phyloP scores from a whole-genome alignment of 2,888 invertebrate species.

The Microctonus aethiopoides region DNA sequence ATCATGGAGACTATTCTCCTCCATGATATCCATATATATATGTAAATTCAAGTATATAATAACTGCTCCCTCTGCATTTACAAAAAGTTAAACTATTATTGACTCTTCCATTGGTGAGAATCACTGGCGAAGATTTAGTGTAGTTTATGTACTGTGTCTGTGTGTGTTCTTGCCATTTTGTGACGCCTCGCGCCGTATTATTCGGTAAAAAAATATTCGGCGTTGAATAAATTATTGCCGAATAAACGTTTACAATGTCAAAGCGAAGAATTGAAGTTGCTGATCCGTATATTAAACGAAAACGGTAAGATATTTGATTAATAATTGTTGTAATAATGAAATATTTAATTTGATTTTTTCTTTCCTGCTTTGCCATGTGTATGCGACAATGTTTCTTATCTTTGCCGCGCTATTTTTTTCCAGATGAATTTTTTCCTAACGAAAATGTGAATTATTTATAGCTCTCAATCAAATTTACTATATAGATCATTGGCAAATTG shows the following conservation, averaged over 20 bases:
- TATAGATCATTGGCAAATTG: background rate
- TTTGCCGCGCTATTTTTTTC: background rate
- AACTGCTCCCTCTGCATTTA: too few relatives aligned
- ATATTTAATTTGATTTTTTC: slow-evolving; percentile 23
- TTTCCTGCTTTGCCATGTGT: background rate
- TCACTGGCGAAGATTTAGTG: background rate
- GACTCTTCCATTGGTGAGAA: too few relatives aligned
- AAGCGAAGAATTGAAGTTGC: slow-evolving; percentile 88
- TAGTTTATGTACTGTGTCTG: too few relatives aligned
- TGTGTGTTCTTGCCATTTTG: slow-evolving; percentile 59
- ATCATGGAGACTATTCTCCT: too few relatives aligned
- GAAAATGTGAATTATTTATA: background rate
- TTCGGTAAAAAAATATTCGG: slow-evolving; percentile 43
- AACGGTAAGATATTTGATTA: slow-evolving; percentile 71
- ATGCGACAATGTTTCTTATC: slow-evolving; percentile 21
- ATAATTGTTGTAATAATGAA: background rate
- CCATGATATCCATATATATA: too few relatives aligned
- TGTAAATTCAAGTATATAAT: too few relatives aligned
- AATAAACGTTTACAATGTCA: slow-evolving; percentile 72
- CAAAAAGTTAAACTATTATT: too few relatives aligned
- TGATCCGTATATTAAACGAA: slow-evolving; percentile 84
- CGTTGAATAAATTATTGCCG: slow-evolving; percentile 22
- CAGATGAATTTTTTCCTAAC: background rate
- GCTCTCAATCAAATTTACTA: background rate
- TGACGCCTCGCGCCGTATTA: slow-evolving; percentile 56